Evolutionary conservation across 2,888 invertebrate genomes (phyloP).

Genomic region (Coelopa pilipes): DNA sequence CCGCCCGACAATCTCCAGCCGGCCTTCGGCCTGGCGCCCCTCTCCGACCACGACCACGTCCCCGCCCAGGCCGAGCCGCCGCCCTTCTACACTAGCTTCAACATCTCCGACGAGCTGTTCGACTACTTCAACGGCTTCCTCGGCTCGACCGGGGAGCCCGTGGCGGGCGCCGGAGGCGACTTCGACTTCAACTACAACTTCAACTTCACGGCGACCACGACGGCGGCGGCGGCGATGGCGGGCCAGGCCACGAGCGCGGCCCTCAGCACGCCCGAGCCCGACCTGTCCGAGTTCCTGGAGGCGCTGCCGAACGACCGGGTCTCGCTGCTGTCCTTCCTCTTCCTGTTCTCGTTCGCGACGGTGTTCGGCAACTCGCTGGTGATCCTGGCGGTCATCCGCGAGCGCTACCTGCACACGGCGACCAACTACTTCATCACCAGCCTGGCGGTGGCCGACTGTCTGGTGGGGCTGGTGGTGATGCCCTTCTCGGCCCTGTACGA

Average conservation of each 20-base stretch:
- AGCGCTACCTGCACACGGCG: constrained; percentile 93
- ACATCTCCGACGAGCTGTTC: constrained; percentile 63
- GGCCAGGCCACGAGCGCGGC: constrained; percentile 40
- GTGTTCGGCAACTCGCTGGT: constrained; percentile 96
- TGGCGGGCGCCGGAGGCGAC: constrained; percentile 30
- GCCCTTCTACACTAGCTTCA: constrained; percentile 61
- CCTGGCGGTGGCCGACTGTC: constrained; percentile 93
- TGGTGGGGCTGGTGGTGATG: constrained; percentile 97
- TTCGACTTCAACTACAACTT: constrained; percentile 42
- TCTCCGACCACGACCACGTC: constrained; percentile 39
- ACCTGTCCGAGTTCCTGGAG: constrained; percentile 64
- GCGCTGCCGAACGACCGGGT: constrained; percentile 77
- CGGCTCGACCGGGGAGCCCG: constrained; percentile 35
- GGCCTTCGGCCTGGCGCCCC: constrained; percentile 7
- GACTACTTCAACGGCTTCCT: constrained; percentile 62
- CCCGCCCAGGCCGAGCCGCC: constrained; percentile 40
- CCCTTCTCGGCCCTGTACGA: constrained; percentile 94
- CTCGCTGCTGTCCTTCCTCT: constrained; percentile 81
- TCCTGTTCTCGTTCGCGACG: constrained; percentile 90
- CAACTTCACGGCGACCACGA: constrained; percentile 39
- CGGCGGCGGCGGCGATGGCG: background rate
- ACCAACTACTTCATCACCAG: constrained; percentile 98
- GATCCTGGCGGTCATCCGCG: constrained; percentile 91
- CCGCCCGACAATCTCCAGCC: constrained; percentile 39
- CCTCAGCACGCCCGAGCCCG: constrained; percentile 55